Conservation (phyloP, 1,140 invertebrate genomes). For the Panagrolaimus sp. region DNA sequence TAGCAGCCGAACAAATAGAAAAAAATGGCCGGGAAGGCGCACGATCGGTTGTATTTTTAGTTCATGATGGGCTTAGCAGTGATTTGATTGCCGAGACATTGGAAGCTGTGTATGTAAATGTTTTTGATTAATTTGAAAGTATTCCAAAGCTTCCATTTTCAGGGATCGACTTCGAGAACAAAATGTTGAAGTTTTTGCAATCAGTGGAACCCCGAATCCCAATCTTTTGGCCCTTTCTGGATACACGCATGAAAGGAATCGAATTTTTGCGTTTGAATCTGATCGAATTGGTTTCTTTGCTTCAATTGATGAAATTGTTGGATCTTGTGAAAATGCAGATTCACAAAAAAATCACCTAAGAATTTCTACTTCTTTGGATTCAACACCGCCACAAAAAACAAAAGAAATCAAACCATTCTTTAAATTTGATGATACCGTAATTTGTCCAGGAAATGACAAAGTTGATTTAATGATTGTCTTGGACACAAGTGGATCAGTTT, state of each 20-base stretch:
- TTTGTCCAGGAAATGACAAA: slow-evolving; percentile 13
- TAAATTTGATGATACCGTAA: neutral
- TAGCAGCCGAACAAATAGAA: slow-evolving; percentile 27
- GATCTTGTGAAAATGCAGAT: neutral
- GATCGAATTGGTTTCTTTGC: neutral
- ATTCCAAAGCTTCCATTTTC: neutral
- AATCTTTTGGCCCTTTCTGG: slow-evolving; percentile 9
- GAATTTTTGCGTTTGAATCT: neutral
- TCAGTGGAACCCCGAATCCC: slow-evolving; percentile 22
- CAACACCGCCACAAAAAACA: neutral
- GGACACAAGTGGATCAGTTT: slow-evolving; percentile 49
- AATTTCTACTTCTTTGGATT: slow-evolving; percentile 6
- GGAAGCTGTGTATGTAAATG: slow-evolving; percentile 29
- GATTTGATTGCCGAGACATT: slow-evolving; percentile 34
- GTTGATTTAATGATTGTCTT: slow-evolving; percentile 51
- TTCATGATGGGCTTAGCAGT: slow-evolving; percentile 30
- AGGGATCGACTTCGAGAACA: slow-evolving; percentile 7
- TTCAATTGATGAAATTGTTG: neutral
- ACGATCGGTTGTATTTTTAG: slow-evolving; percentile 22
- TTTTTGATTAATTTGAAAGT: neutral
- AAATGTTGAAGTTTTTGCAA: slow-evolving; percentile 3
- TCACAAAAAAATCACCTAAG: slow-evolving; percentile 11
- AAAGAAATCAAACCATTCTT: neutral
- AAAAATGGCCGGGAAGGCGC: slow-evolving; percentile 14
- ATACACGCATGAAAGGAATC: neutral